phyloP scores from a whole-genome alignment of 1,140 invertebrate genomes.

The Neoseiulus cucumeris region DNA sequence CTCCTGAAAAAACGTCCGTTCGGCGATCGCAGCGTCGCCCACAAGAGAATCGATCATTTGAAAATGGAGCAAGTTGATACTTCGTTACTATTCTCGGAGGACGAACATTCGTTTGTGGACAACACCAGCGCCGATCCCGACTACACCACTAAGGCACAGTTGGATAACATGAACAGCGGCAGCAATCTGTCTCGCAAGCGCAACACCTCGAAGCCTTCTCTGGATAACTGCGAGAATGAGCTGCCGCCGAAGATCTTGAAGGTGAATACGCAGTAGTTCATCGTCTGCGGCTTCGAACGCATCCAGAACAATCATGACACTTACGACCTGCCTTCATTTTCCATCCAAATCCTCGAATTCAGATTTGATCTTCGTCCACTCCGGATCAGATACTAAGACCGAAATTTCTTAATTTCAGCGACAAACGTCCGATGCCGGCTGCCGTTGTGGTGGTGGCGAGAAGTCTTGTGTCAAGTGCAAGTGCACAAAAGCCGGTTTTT shows the following conservation, averaged over 20 bases:
- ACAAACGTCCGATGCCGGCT: neutral
- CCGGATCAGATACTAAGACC: neutral
- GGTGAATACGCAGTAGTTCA: neutral
- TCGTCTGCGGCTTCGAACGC: too few species aligned
- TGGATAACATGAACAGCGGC: neutral
- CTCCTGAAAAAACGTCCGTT: neutral
- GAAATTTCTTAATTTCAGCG: neutral
- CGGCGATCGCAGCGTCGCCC: neutral
- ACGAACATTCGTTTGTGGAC: neutral
- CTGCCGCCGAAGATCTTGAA: neutral
- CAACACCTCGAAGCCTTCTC: neutral
- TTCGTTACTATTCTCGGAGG: neutral
- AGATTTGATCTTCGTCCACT: neutral
- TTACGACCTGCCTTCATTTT: neutral
- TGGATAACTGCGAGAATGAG: neutral
- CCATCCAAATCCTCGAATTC: neutral
- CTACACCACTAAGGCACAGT: neutral
- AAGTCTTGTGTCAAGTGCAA: conserved; percentile 3
- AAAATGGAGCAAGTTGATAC: neutral
- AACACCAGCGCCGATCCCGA: neutral
- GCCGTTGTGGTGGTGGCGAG: neutral
- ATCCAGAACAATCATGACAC: neutral
- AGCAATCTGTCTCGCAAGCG: too few species aligned
- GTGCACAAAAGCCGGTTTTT: neutral
- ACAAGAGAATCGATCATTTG: neutral